These are phyloP conservation scores for Urophycis tenuis DNA, from an alignment of 2,797 vertebrate species.

Conservation along the genomic window DNA sequence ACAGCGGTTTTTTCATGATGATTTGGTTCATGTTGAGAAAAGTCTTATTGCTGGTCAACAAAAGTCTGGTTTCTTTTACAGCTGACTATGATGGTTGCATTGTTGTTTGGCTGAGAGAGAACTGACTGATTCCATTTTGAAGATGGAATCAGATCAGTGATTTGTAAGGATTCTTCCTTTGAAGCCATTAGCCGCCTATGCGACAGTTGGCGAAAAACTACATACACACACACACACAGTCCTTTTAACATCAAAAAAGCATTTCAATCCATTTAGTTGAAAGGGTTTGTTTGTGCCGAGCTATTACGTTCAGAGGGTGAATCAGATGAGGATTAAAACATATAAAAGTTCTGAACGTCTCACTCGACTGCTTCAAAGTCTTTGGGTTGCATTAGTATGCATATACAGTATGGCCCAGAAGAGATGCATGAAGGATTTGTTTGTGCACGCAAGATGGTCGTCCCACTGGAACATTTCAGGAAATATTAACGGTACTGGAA, in stretches of 20 bases:
- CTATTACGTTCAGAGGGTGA: not conserved
- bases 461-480: not conserved
- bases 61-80: not conserved
- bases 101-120: not conserved
- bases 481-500: not conserved
- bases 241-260: not conserved
- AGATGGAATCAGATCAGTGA: too few species aligned
- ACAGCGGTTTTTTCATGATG: not conserved
- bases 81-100: not conserved
- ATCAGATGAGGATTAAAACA: conserved; percentile 1
- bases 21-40: not conserved
- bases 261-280: not conserved
- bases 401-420: not conserved
- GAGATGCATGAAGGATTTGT: not conserved
- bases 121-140: not conserved
- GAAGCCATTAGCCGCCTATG: not conserved
- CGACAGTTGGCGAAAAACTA: not conserved
- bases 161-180: not conserved
- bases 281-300: not conserved
- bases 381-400: not conserved
- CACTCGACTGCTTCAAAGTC: not conserved
- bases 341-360: not conserved
- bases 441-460: not conserved
- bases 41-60: not conserved
- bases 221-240: not conserved